phyloP scores from a whole-genome alignment of 2,113 vertebrate species.

The Columba livia region DNA sequence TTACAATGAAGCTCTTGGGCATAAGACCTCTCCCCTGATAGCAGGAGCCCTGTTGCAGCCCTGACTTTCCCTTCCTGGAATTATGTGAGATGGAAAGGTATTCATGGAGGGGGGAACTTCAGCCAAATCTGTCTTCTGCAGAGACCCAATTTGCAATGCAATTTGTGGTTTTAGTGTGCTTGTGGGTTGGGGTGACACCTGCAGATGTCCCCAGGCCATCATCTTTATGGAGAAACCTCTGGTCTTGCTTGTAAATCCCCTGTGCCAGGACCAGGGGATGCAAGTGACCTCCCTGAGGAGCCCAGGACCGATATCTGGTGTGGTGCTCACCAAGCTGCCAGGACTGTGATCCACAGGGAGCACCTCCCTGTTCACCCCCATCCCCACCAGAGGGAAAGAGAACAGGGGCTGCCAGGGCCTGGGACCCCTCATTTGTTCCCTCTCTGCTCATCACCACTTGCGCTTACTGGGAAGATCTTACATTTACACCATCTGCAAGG shows the following conservation, averaged over 20 bases:
- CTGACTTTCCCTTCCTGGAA: neutral
- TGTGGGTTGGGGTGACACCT: neutral
- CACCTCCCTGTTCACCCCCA: neutral
- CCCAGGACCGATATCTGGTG: fast-evolving
- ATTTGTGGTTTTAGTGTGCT: fast-evolving
- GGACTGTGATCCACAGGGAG: neutral
- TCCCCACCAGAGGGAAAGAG: neutral
- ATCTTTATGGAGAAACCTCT: too few species aligned
- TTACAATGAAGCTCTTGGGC: neutral
- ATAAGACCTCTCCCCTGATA: neutral
- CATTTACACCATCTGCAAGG: neutral
- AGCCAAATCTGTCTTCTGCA: neutral
- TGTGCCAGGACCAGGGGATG: neutral
- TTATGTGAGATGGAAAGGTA: neutral
- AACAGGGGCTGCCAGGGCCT: fast-evolving
- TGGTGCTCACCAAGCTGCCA: neutral
- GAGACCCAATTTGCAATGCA: neutral
- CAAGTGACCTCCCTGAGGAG: fast-evolving
- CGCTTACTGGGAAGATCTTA: neutral
- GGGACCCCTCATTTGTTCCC: neutral
- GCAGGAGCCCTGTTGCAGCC: neutral
- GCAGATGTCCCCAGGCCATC: neutral
- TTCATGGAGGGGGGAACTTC: neutral
- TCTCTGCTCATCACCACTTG: neutral
- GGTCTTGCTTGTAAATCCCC: neutral